Evolutionary conservation across 2,113 vertebrate genomes (phyloP).

Genomic region (Elephas maximus): DNA sequence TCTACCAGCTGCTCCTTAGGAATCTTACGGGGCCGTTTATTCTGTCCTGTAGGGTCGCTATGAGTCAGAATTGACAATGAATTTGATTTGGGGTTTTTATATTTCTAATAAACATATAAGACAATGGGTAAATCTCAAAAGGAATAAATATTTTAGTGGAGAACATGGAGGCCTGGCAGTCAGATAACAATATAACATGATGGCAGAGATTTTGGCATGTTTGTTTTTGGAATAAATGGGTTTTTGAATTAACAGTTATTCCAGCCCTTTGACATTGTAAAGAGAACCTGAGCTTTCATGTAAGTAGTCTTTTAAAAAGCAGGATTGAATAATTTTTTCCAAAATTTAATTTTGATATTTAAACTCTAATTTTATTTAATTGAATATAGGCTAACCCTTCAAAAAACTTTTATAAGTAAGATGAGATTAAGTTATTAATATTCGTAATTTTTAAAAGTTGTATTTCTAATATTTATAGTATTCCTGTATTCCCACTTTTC

Average conservation of each 20-base stretch:
- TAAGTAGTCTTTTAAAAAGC: background rate
- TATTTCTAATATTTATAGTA: background rate
- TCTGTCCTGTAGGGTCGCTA: too few relatives aligned
- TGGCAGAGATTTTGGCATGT: background rate
- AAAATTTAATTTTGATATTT: constrained; percentile 31
- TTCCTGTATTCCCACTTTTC: background rate
- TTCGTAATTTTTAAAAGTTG: constrained; percentile 1
- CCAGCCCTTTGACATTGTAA: background rate
- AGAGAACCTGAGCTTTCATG: background rate
- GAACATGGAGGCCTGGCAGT: background rate
- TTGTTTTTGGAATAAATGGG: constrained; percentile 1
- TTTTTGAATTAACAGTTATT: constrained; percentile 15
- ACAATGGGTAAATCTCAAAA: constrained; percentile 13
- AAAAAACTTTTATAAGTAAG: constrained; percentile 39
- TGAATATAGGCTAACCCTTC: background rate
- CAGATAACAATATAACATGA: background rate
- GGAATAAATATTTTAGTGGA: constrained; percentile 27
- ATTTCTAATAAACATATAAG: background rate
- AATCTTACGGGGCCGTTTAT: too few relatives aligned
- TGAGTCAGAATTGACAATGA: too few relatives aligned
- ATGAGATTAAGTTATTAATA: constrained; percentile 1
- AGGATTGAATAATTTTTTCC: constrained; percentile 16
- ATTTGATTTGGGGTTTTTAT: background rate
- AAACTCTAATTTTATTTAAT: constrained; percentile 27
- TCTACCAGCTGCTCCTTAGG: too few relatives aligned